Conservation (phyloP, 2,797 vertebrate species). For the Hydrophis major region DNA sequence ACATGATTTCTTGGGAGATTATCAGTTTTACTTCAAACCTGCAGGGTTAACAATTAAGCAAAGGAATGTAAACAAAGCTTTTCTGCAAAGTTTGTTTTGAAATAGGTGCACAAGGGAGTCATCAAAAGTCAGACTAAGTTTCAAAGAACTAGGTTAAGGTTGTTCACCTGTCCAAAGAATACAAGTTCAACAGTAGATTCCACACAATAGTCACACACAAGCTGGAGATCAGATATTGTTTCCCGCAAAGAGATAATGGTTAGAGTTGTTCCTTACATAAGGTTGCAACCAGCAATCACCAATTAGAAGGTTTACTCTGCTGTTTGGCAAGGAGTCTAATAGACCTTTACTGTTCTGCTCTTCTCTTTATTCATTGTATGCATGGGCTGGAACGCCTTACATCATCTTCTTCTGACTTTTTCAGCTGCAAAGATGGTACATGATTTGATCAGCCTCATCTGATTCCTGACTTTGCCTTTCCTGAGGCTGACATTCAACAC, state of each 20-base stretch:
- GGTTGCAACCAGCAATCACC: neutral
- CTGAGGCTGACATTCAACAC: neutral
- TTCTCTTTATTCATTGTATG: neutral
- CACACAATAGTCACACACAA: neutral
- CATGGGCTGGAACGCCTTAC: neutral
- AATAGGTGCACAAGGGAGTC: neutral
- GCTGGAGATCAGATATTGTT: neutral
- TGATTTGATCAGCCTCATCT: neutral
- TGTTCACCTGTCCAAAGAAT: neutral
- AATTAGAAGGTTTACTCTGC: neutral
- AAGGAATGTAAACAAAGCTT: too few relatives aligned
- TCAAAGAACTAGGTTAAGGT: neutral
- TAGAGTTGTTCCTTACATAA: neutral
- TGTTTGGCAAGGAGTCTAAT: too few relatives aligned
- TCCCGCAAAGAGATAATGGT: neutral
- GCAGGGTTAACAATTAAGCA: too few relatives aligned
- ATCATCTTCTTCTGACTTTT: neutral
- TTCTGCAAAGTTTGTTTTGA: too few relatives aligned
- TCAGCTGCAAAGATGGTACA: neutral
- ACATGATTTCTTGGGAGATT: too few relatives aligned
- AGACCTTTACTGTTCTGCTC: neutral
- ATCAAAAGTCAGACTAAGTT: neutral
- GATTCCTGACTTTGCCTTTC: neutral
- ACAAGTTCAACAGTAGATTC: neutral
- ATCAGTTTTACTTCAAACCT: too few relatives aligned